phyloP scores from a whole-genome alignment of 2,113 vertebrate species.

The Erythrolamprus reginae region DNA sequence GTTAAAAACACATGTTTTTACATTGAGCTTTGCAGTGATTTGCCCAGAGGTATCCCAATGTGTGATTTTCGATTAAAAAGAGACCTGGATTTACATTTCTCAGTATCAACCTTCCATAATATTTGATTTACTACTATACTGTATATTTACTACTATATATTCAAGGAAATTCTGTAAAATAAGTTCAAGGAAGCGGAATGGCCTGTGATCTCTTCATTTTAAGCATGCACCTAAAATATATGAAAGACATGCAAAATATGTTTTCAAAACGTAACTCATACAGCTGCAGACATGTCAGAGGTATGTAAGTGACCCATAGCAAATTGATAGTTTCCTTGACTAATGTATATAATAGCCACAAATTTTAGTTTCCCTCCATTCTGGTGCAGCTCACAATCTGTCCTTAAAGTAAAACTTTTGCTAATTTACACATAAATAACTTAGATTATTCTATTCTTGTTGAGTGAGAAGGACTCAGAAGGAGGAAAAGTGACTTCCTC shows the following conservation, averaged over 20 bases:
- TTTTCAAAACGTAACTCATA: neutral
- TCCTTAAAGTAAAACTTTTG: neutral
- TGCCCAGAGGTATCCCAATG: neutral
- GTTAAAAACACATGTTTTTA: neutral
- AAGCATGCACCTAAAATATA: neutral
- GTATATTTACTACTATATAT: neutral
- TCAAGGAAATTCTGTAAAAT: neutral
- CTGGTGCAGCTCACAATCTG: neutral
- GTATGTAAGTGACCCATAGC: neutral
- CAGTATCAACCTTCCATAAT: neutral
- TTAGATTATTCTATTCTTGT: neutral
- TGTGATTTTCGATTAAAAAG: neutral
- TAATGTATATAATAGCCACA: neutral
- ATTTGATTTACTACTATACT: neutral
- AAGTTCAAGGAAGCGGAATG: neutral
- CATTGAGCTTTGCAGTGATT: neutral
- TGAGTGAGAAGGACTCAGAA: neutral
- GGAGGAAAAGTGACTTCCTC: neutral
- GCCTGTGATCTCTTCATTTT: neutral
- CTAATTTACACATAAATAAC: neutral
- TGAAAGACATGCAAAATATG: neutral
- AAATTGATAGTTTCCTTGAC: neutral
- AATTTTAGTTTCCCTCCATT: neutral
- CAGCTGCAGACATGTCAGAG: neutral
- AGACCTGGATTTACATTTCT: neutral